phyloP scores from a whole-genome alignment of 2,888 invertebrate species.

The Catotricha subobsoleta region DNA sequence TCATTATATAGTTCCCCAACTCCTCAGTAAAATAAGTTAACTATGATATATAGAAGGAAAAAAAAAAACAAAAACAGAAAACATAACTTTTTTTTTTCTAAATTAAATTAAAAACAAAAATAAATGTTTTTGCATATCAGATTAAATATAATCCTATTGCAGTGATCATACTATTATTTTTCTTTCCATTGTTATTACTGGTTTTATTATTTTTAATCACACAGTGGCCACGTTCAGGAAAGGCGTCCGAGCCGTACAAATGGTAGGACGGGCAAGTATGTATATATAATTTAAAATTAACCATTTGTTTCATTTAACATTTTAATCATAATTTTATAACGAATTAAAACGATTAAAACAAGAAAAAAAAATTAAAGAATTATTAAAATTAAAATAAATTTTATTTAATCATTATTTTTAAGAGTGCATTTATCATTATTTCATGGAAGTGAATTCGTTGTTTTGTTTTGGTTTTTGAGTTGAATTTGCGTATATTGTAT shows the following conservation, averaged over 20 bases:
- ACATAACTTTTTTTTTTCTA: background rate
- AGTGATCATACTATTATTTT: too few relatives aligned
- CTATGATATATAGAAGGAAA: too few relatives aligned
- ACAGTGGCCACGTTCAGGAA: slow-evolving; percentile 99
- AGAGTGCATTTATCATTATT: too few relatives aligned
- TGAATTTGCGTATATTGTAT: background rate
- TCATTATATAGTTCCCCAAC: too few relatives aligned
- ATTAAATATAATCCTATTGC: background rate
- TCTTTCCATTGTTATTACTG: slow-evolving; percentile 7
- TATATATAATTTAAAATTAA: too few relatives aligned
- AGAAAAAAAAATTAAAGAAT: slow-evolving; percentile 1
- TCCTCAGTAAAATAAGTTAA: too few relatives aligned
- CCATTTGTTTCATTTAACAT: too few relatives aligned
- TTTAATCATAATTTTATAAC: too few relatives aligned
- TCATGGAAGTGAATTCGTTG: background rate
- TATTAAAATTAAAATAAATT: background rate
- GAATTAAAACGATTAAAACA: background rate
- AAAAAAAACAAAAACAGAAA: too few relatives aligned
- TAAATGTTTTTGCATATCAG: background rate
- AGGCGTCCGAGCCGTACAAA: slow-evolving; percentile 97
- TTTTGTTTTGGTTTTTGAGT: slow-evolving; percentile 1
- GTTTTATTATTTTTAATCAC: slow-evolving; percentile 13
- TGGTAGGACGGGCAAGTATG: slow-evolving; percentile 98
- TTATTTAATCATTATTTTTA: background rate
- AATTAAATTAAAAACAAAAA: background rate